Conservation (phyloP, 2,113 vertebrate genomes). For the Phalacrocorax brasilianus region DNA sequence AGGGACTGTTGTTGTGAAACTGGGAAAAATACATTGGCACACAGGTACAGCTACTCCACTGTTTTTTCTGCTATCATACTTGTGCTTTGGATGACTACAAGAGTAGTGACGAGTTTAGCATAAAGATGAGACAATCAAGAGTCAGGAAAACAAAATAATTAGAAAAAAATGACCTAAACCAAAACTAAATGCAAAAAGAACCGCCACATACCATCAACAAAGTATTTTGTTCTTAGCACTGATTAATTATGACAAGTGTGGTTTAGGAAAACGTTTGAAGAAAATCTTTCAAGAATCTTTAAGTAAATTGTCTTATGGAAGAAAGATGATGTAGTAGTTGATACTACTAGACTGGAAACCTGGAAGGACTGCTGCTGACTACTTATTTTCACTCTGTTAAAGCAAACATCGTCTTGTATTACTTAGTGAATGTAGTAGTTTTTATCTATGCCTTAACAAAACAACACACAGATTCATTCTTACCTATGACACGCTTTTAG, state of each 20-base stretch:
- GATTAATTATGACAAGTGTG: background rate
- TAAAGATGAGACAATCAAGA: background rate
- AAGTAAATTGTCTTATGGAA: background rate
- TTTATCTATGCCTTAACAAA: background rate
- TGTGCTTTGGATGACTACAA: background rate
- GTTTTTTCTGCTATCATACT: background rate
- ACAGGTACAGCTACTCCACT: background rate
- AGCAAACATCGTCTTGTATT: background rate
- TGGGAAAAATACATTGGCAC: background rate
- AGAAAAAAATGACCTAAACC: background rate
- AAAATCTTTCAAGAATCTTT: background rate
- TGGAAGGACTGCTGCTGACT: background rate
- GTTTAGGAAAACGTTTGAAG: background rate
- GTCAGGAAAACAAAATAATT: background rate
- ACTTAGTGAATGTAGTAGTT: background rate
- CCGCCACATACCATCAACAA: background rate
- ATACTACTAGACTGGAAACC: background rate
- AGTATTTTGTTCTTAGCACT: background rate
- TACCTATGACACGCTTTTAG: background rate
- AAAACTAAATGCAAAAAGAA: background rate
- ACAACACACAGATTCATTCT: background rate
- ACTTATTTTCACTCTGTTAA: background rate
- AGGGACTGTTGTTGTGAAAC: background rate
- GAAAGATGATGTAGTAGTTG: background rate
- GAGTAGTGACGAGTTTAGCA: background rate